Conservation (phyloP, 2,888 invertebrate species). For the Ormia ochracea region DNA sequence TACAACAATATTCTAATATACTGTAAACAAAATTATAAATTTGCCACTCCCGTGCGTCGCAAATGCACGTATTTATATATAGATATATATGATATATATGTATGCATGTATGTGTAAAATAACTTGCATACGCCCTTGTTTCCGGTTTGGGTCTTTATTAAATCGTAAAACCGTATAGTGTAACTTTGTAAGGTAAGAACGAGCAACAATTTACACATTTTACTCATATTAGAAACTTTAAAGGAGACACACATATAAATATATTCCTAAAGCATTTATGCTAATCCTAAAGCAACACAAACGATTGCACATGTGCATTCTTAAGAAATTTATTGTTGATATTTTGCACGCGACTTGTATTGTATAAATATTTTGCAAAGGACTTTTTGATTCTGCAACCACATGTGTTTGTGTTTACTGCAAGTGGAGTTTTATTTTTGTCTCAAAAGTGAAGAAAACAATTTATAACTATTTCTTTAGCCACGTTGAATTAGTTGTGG, state of each 20-base stretch:
- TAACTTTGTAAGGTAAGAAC: constrained; percentile 5
- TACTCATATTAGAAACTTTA: not conserved
- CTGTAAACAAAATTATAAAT: too few species aligned
- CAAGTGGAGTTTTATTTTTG: constrained; percentile 34
- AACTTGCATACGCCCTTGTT: constrained; percentile 64
- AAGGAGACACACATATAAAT: not conserved
- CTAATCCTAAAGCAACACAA: not conserved
- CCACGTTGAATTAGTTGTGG: constrained; percentile 28
- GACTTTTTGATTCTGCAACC: constrained; percentile 23
- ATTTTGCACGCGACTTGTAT: constrained; percentile 62
- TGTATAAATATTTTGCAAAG: constrained; percentile 29
- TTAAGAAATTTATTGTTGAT: constrained; percentile 4
- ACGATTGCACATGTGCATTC: not conserved
- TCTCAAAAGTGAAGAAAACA: constrained; percentile 24
- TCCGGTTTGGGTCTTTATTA: constrained; percentile 12
- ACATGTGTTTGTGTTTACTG: constrained; percentile 1
- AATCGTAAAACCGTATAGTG: not conserved
- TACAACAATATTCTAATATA: too few species aligned
- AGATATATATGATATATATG: too few species aligned
- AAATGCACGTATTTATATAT: too few species aligned
- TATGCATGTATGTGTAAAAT: constrained; percentile 61
- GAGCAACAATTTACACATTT: constrained; percentile 20
- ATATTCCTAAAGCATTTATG: constrained; percentile 4
- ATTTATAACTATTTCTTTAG: constrained; percentile 24
- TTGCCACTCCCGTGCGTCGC: too few species aligned